Evolutionary conservation across 2,797 vertebrate genomes (phyloP).

Genomic region (Microctenopoma steveboyesi): DNA sequence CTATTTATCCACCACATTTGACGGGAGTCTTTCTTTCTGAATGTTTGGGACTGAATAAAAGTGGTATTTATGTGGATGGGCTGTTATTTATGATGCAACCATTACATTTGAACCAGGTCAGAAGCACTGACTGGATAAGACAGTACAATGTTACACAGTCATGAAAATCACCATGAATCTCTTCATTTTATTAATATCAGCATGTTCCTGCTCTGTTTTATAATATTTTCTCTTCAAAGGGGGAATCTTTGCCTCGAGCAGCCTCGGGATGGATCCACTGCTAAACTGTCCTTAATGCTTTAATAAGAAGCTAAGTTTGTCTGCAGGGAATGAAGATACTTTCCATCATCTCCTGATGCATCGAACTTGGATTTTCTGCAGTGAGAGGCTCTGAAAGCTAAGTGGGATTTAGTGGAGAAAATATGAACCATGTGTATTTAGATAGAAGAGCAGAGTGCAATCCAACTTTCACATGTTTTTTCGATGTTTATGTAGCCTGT

Average conservation of each 20-base stretch:
- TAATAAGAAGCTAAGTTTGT: constrained; percentile 80
- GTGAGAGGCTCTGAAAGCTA: constrained; percentile 53
- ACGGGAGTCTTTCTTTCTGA: too few relatives aligned
- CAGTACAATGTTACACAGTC: too few relatives aligned
- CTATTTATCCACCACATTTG: too few relatives aligned
- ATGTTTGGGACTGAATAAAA: too few relatives aligned
- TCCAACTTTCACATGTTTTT: constrained; percentile 9
- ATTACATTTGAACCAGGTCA: too few relatives aligned
- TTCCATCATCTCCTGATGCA: constrained; percentile 77
- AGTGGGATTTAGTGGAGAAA: constrained; percentile 75
- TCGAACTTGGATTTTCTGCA: constrained; percentile 83
- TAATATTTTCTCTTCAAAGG: constrained; percentile 27
- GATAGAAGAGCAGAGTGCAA: constrained; percentile 57
- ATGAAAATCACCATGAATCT: too few relatives aligned
- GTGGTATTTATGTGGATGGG: too few relatives aligned
- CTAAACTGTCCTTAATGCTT: constrained; percentile 80
- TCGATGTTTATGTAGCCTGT: background rate
- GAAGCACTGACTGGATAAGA: too few relatives aligned
- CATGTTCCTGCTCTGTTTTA: background rate
- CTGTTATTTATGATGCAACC: too few relatives aligned
- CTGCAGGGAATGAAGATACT: constrained; percentile 59
- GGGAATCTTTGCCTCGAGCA: background rate
- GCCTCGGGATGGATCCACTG: constrained; percentile 41
- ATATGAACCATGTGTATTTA: constrained; percentile 82
- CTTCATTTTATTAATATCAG: too few relatives aligned